A percentile compares a stretch with the other conserved stretches of the same genome.
phyloP scores from a whole-genome alignment of 30 jellyfish, hydroid and myxozoan genomes.

The Hydra vulgaris region DNA sequence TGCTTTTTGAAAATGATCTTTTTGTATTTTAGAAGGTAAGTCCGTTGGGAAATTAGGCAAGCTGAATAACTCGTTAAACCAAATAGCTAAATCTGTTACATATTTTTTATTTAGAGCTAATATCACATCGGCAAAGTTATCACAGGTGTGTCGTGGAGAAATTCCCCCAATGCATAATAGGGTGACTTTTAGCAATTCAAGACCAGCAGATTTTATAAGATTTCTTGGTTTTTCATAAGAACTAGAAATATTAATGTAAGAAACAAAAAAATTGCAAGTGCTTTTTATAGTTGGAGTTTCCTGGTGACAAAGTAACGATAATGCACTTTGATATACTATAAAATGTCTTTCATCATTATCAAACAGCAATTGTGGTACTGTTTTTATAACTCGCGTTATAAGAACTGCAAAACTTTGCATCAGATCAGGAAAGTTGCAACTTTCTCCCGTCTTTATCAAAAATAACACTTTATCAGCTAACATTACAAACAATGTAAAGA shows the following conservation, averaged over 20 bases:
- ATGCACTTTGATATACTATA: constrained; percentile 29
- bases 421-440: constrained; percentile 40
- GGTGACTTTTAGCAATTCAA: constrained; percentile 33
- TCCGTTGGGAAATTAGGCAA: constrained; percentile 52
- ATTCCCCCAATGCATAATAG: constrained; percentile 60
- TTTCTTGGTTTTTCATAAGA: constrained; percentile 17
- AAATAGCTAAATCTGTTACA: constrained; percentile 19
- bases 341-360: constrained; percentile 31
- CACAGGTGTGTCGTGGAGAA: constrained; percentile 56
- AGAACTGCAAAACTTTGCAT: constrained; percentile 58
- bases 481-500: constrained; percentile 29
- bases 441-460: constrained; percentile 28
- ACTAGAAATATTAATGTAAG: constrained; percentile 39
- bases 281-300: constrained; percentile 73
- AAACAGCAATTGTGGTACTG: constrained; percentile 44
- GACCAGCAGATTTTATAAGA: constrained; percentile 48
- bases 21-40: constrained; percentile 33
- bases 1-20: constrained; percentile 47
- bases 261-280: constrained; percentile 32
- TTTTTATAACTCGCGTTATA: constrained; percentile 40
- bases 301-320: constrained; percentile 40
- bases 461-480: constrained; percentile 21
- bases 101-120: constrained; percentile 42
- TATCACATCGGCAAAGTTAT: constrained; percentile 55
- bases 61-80: constrained; percentile 40